Percentiles rank a stretch among this genome's conserved stretches.
phyloP scores from a whole-genome alignment of 2,888 invertebrate genomes.

The Drosophila planitibia region DNA sequence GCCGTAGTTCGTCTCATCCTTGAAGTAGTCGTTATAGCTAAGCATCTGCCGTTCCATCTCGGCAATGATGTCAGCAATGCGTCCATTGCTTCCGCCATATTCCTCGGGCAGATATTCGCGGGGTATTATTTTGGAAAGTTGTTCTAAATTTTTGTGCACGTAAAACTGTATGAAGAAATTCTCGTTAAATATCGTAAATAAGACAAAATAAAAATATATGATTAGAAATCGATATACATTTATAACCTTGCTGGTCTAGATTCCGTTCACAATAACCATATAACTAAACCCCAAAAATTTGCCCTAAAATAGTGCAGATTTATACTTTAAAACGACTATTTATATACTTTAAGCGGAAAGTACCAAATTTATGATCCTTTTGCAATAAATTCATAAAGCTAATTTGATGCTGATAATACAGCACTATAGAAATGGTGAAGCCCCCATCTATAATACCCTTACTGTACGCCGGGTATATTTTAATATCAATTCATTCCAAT shows the following conservation, averaged over 20 bases:
- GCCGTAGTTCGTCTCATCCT: conserved; percentile 72
- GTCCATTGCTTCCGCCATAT: conserved; percentile 88
- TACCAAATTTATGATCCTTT: neutral
- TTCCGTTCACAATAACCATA: too few relatives aligned
- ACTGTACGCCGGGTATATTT: neutral
- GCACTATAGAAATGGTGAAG: neutral
- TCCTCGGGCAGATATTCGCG: conserved; percentile 88
- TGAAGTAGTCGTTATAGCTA: conserved; percentile 62
- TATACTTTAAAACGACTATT: neutral
- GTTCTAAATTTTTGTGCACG: conserved; percentile 85
- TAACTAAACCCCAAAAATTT: neutral
- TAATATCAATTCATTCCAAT: neutral
- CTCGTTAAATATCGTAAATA: neutral
- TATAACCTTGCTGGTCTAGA: neutral
- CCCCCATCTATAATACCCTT: neutral
- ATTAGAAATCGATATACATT: neutral
- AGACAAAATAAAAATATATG: neutral
- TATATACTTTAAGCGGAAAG: neutral
- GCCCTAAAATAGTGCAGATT: neutral
- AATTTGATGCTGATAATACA: conserved; percentile 1
- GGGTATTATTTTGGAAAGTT: conserved; percentile 86
- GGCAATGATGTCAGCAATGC: conserved; percentile 80
- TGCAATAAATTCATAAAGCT: conserved; percentile 7
- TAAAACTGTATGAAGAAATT: conserved; percentile 84
- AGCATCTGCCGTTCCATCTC: conserved; percentile 61